A percentile compares a stretch with the other conserved stretches of the same genome.
Evolutionary conservation across 1,140 invertebrate genomes (phyloP).

Genomic region (Plutomurus gul): DNA sequence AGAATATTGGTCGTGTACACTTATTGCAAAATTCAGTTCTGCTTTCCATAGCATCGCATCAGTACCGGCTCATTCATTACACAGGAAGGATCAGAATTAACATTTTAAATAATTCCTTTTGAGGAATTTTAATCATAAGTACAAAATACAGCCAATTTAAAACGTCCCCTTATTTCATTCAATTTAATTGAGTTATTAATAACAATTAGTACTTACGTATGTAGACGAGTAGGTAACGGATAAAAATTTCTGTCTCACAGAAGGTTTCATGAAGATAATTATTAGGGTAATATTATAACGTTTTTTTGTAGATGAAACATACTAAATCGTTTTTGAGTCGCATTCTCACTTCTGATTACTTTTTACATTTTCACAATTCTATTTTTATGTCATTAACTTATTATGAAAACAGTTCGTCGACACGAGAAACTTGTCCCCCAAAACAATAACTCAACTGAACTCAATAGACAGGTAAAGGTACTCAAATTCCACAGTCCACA

Average conservation of each 20-base stretch:
- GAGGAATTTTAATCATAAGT: constrained; percentile 25
- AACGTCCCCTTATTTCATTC: constrained; percentile 19
- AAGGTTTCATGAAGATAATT: not conserved
- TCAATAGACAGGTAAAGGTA: constrained; percentile 17
- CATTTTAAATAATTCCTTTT: constrained; percentile 26
- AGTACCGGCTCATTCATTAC: constrained; percentile 14
- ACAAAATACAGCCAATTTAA: constrained; percentile 30
- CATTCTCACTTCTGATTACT: not conserved
- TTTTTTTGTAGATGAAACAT: constrained; percentile 1
- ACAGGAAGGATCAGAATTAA: constrained; percentile 5
- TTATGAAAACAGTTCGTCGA: not conserved
- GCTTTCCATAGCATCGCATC: constrained; percentile 4
- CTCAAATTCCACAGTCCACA: constrained; percentile 26
- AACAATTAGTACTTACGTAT: constrained; percentile 26
- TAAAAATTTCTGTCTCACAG: constrained; percentile 15
- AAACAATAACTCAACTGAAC: constrained; percentile 16
- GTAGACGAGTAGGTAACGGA: constrained; percentile 25
- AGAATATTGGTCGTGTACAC: constrained; percentile 8
- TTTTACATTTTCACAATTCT: not conserved
- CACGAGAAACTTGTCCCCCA: not conserved
- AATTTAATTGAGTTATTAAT: constrained; percentile 26
- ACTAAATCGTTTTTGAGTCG: not conserved
- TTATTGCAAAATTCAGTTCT: not conserved
- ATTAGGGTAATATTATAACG: constrained; percentile 10
- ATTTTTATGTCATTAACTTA: constrained; percentile 10